Evolutionary conservation across 2,113 vertebrate species (phyloP), one percentile per base, ranked within the genome.

Genomic region (Spea bombifrons): DNA sequence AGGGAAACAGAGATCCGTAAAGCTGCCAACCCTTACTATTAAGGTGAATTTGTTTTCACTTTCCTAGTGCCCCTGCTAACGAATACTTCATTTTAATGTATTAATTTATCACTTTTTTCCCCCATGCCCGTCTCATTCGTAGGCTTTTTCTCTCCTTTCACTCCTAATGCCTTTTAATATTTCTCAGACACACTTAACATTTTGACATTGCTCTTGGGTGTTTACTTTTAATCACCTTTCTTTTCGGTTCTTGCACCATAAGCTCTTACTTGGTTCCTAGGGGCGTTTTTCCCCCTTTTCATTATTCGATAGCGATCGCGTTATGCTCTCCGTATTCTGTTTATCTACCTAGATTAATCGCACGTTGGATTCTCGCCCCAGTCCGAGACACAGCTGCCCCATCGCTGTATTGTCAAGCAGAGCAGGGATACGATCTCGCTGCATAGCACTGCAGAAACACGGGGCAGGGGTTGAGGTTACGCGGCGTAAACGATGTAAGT

Each of bases 171-270:
- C 52, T 50, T 57, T 59, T 59, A 15, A 45, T 72, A 59, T 72
- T 57, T 45, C 30, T 43, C 70, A 57, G n/a, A 30, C 50, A 71
- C 30, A 44, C 70, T 71, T 71, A 71, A 55, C 70, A 45, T 13
- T 52, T 53, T 57, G 53, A 10, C 30, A 30, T 72, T 44, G 70
- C 52, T 57, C 53, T 57, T 7, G 55, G 70, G 52, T 59, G 70
- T 72, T 72, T 72, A 7, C 57, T 57, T 72, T 72, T 72, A 72
- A 72, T 72, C 53, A 43, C 70, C 57, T 72, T 16, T n/a, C 49
- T 57, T 72, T 55, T 50, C 70, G 57, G 70, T n/a, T 72, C 70
- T 57, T 55, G 70, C 70, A 57, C 70, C 70, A 43, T 5, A 13
- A 55, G 52, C 17, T 17, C 69, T 50, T 9, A 13, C 43, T 7